A percentile compares a stretch with the other conserved stretches of the same genome.
Conservation (phyloP, 2,113 vertebrate species). For the Coracopsis vasa region DNA sequence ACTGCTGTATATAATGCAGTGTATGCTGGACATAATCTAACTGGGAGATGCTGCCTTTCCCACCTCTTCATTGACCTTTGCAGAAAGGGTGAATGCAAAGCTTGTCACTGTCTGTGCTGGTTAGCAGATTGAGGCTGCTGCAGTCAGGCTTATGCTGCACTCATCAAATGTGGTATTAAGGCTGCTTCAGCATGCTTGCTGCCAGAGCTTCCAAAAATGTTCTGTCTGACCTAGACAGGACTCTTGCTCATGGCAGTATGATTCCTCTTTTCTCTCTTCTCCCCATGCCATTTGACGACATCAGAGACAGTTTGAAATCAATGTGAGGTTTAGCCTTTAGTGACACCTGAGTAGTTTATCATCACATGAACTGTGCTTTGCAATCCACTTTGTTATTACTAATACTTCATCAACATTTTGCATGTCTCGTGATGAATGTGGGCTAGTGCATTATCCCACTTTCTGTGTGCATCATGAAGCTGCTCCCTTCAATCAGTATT, state of each 20-base stretch:
- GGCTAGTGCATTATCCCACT: not conserved
- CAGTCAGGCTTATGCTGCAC: not conserved
- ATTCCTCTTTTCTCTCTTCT: not conserved
- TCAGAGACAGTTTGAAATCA: not conserved
- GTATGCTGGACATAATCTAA: not conserved
- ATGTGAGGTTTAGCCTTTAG: not conserved
- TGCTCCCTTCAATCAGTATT: slow-evolving; percentile 29
- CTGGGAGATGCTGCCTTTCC: not conserved
- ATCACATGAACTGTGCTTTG: not conserved
- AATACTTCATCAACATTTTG: not conserved
- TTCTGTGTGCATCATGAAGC: slow-evolving; percentile 1
- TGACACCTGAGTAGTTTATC: not conserved
- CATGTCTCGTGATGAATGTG: slow-evolving; percentile 5
- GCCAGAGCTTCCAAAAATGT: not conserved
- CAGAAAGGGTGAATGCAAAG: not conserved
- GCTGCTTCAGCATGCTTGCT: not conserved
- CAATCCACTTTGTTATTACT: not conserved
- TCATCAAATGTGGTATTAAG: not conserved
- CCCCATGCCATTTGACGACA: not conserved
- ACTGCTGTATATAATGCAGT: not conserved
- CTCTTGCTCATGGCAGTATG: not conserved
- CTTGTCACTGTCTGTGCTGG: not conserved
- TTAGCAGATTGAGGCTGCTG: not conserved
- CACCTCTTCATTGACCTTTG: not conserved
- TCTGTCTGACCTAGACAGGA: not conserved